These are phyloP conservation scores for Coptotermes formosanus DNA, from an alignment of 1,140 invertebrate genomes.

Conservation along the genomic window DNA sequence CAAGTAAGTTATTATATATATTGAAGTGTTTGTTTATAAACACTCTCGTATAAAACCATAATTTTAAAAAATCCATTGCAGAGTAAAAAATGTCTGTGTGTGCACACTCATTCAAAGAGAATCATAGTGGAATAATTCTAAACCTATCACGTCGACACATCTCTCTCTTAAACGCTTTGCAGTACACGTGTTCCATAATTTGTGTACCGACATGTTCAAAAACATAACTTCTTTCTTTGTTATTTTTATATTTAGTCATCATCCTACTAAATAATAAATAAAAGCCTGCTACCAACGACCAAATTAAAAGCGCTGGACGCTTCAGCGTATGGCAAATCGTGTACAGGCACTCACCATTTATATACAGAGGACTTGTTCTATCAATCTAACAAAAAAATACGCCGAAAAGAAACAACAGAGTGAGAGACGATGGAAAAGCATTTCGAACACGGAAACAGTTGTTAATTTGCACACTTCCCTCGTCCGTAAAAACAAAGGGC, in stretches of 20 bases:
- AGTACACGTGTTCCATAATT: background rate
- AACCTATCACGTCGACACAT: background rate
- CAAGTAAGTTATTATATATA: background rate
- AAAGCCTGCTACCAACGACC: slow-evolving; percentile 11
- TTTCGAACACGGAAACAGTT: background rate
- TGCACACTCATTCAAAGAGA: background rate
- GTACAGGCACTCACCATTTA: background rate
- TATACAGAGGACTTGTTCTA: background rate
- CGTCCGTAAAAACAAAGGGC: background rate
- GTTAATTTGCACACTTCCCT: background rate
- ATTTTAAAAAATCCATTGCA: background rate
- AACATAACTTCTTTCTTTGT: background rate
- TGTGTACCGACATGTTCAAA: background rate
- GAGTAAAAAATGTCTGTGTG: background rate
- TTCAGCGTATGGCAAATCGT: background rate
- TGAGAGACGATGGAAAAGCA: background rate
- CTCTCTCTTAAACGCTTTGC: background rate
- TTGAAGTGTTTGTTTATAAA: background rate
- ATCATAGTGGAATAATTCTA: background rate
- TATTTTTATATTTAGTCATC: background rate
- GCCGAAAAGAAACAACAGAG: slow-evolving; percentile 9
- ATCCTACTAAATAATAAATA: background rate
- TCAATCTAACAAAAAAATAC: background rate
- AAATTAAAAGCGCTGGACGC: background rate
- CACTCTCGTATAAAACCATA: background rate